phyloP scores from a whole-genome alignment of 2,113 vertebrate species.

The Suncus etruscus region DNA sequence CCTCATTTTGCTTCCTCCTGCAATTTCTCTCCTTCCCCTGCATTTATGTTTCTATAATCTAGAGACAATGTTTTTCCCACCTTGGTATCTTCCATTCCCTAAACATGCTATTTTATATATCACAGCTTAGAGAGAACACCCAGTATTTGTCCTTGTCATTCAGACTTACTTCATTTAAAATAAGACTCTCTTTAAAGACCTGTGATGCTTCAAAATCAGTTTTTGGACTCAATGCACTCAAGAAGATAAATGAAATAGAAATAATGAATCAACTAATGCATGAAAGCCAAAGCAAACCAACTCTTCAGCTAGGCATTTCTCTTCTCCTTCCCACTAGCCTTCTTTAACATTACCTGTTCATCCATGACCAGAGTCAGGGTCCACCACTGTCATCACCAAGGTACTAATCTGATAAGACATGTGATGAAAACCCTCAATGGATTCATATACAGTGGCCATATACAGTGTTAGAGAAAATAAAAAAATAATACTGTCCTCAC shows the following conservation, averaged over 20 bases:
- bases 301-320: not conserved
- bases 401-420: not conserved
- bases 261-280: not conserved
- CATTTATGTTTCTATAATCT: no score
- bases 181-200: not conserved
- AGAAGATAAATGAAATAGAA: not conserved
- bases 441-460: not conserved
- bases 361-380: not conserved
- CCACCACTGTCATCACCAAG: not conserved
- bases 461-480: not conserved
- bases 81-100: no score
- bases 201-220: not conserved
- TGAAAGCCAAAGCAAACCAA: not conserved
- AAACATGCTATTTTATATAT: no score
- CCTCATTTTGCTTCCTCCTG: no score
- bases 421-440: not conserved
- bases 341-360: not conserved
- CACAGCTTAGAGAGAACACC: no score
- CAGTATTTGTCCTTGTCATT: no score
- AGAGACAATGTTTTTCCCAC: no score
- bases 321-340: not conserved
- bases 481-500: not conserved
- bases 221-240: not conserved
- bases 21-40: no score
- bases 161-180: no score